Conservation (phyloP, 2,797 vertebrate species). For the Carcharodon carcharias region DNA sequence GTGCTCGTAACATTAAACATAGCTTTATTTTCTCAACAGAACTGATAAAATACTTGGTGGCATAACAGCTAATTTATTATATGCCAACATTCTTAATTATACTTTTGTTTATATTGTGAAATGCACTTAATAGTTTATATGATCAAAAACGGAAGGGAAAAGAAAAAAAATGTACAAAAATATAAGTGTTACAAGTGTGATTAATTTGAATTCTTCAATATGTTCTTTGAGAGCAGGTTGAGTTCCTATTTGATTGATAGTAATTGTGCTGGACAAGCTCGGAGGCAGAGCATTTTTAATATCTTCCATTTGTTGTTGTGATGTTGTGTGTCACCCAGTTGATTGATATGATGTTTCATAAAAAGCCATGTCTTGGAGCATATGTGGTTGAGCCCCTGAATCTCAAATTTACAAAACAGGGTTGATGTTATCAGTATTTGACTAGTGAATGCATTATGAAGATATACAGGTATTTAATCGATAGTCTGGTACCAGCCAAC, state of each 20-base stretch:
- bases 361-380: background rate
- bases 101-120: background rate
- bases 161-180: background rate
- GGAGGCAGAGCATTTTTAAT: background rate
- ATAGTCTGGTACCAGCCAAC: background rate
- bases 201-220: background rate
- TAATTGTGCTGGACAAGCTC: constrained; percentile 16
- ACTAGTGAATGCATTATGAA: constrained; percentile 1
- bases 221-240: background rate
- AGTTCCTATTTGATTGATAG: background rate
- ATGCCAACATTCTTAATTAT: background rate
- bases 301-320: background rate
- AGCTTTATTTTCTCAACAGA: background rate
- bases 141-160: background rate
- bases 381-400: background rate
- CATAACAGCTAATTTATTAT: background rate
- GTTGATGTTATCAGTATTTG: constrained; percentile 14
- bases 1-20: background rate
- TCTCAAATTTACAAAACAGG: constrained; percentile 22
- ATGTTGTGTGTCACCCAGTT: background rate
- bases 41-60: background rate
- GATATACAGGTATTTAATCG: constrained; percentile 17
- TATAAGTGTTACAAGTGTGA: background rate
- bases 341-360: constrained; percentile 21
- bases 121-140: background rate